Base-by-base conservation (phyloP, 2,888 invertebrate genomes). In the Ptilodon capucinus region DNA sequence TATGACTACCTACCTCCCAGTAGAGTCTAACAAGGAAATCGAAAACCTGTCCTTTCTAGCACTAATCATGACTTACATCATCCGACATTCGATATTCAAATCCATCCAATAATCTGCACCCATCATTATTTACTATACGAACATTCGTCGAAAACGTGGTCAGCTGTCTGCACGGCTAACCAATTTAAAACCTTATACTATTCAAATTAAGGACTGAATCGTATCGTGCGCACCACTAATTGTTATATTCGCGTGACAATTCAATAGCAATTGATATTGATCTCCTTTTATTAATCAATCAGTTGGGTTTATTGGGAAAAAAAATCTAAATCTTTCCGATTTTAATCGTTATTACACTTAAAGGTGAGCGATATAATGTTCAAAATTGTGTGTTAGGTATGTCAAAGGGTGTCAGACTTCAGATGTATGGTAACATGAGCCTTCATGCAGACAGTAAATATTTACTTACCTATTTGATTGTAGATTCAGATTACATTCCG, bases 231-330 rank as follows among this genome's bases (percentile, higher is more conserved):
- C 16, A 44, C 6, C 7, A 4, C 32, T 52, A 53, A 62, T 56
- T 60, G 60, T 16, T 57, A 52, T 46, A 54, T 64, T 58, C 54
- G 54, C 40, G 50, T 54, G 56, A 58, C 58, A 51, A 51, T 59
- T 58, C 48, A 44, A 44, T 62, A 70, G 62, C 71, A 65, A 73
- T 71, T 68, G 63, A 46, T 52, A 62, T 63, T 64, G 67, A 67
- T 69, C 65, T 69, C 48, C 42, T 60, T 67, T 71, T 54, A 72
- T 67, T 69, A 68, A 68, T 68, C 63, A 65, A 63, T 71, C 62
- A 67, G 54, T 57, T 55, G 55, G n/a, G 47, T 44, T 57, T 53
- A 58, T 60, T 62, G 53, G 34, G 35, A 55, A 42, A 55, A 42
- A 51, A 38, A 54, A 52, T 42, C 48, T 40, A 46, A 43, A 48